A percentile compares a stretch with the other conserved stretches of the same genome.
phyloP scores from a whole-genome alignment of 2,888 invertebrate genomes.

The Lymantria monacha region DNA sequence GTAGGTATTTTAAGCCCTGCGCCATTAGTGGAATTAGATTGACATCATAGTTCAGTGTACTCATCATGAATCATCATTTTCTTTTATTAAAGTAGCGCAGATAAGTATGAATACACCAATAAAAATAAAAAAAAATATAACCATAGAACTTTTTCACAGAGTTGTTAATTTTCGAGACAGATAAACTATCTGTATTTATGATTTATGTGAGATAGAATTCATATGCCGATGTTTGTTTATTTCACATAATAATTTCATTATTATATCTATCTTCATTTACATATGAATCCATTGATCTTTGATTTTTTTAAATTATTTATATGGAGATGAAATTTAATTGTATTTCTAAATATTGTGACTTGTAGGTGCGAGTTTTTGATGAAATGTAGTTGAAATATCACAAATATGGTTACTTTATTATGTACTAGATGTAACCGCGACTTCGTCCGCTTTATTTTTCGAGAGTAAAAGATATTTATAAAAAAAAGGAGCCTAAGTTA shows the following conservation, averaged over 20 bases:
- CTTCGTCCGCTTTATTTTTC: too few species aligned
- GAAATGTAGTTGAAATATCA: background rate
- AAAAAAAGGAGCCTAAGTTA: too few species aligned
- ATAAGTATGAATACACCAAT: slow-evolving; percentile 21
- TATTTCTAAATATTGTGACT: slow-evolving; percentile 18
- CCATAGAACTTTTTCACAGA: slow-evolving; percentile 22
- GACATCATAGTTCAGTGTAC: background rate
- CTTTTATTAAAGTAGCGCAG: slow-evolving; percentile 12
- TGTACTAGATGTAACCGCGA: too few species aligned
- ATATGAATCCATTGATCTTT: slow-evolving; percentile 36
- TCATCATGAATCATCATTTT: slow-evolving; percentile 12
- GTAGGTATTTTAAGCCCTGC: too few species aligned
- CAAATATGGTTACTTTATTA: too few species aligned
- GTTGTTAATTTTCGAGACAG: slow-evolving; percentile 21
- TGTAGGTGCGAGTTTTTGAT: slow-evolving; percentile 16
- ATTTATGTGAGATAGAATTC: slow-evolving; percentile 34
- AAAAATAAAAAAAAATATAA: slow-evolving; percentile 24
- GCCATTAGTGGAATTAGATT: too few species aligned
- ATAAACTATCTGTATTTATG: slow-evolving; percentile 29
- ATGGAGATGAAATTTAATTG: slow-evolving; percentile 31
- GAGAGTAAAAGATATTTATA: too few species aligned
- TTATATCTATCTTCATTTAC: slow-evolving; percentile 42
- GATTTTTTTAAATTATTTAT: slow-evolving; percentile 32
- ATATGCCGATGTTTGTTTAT: slow-evolving; percentile 46
- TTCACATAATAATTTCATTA: slow-evolving; percentile 40